phyloP scores from a whole-genome alignment of 2,113 vertebrate genomes.

The Macrotis lagotis region DNA sequence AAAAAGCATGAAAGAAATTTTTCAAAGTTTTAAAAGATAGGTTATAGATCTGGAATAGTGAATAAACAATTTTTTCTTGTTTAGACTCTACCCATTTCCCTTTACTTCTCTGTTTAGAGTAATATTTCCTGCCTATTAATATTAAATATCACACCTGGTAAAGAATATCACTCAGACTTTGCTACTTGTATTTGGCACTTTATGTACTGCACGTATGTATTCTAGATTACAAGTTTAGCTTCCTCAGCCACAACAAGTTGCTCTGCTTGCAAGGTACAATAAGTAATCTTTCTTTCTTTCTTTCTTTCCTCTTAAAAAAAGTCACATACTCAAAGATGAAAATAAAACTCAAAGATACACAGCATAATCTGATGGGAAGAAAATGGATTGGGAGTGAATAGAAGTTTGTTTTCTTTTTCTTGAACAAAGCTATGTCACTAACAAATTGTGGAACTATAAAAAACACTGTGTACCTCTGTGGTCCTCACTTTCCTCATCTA shows the following conservation, averaged over 20 bases:
- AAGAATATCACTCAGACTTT: slow-evolving; percentile 22
- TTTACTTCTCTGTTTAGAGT: slow-evolving; percentile 39
- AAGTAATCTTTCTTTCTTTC: neutral
- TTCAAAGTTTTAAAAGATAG: slow-evolving; percentile 14
- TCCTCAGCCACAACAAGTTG: neutral
- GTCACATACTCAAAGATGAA: neutral
- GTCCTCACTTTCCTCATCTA: neutral
- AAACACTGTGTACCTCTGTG: neutral
- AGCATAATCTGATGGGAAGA: neutral
- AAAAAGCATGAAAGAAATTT: neutral
- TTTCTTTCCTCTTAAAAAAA: neutral
- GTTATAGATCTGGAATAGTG: rapidly evolving
- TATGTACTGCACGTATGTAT: neutral
- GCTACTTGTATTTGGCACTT: slow-evolving; percentile 24
- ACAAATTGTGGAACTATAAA: neutral
- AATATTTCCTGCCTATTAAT: neutral
- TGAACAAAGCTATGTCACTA: neutral
- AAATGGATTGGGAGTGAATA: neutral
- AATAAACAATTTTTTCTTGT: slow-evolving; percentile 53
- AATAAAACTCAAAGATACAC: neutral
- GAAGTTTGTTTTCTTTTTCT: neutral
- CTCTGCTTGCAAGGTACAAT: neutral
- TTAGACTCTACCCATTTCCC: neutral
- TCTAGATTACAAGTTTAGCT: neutral
- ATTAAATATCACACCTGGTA: slow-evolving; percentile 44